Evolutionary conservation across 2,888 invertebrate genomes (phyloP).

Genomic region (Sphecodes monilicornis): DNA sequence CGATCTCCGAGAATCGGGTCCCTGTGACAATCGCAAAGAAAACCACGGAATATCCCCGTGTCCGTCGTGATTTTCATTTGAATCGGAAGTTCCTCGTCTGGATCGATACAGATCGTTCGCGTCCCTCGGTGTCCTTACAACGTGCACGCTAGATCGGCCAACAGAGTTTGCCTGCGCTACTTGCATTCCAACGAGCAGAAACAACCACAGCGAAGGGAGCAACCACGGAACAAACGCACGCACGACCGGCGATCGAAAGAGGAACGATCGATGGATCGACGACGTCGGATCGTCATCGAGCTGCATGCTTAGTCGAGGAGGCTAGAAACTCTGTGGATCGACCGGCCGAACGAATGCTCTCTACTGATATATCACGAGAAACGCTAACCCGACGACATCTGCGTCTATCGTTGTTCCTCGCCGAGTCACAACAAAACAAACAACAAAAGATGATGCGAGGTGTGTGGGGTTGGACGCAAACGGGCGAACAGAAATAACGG

Average conservation of each 20-base stretch:
- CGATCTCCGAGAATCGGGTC: background rate
- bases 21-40: background rate
- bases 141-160: background rate
- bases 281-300: slow-evolving; percentile 32
- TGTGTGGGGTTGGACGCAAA: background rate
- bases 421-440: background rate
- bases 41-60: background rate
- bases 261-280: slow-evolving; percentile 14
- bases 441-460: background rate
- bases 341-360: background rate
- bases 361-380: slow-evolving; percentile 26
- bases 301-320: slow-evolving; percentile 30
- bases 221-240: slow-evolving; percentile 17
- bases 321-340: slow-evolving; percentile 17
- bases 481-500: background rate
- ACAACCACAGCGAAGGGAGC: slow-evolving; percentile 19
- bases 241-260: slow-evolving; percentile 14
- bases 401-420: slow-evolving; percentile 6
- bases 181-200: slow-evolving; percentile 38
- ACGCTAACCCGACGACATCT: slow-evolving; percentile 6
- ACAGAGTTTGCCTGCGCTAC: slow-evolving; percentile 13
- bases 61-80: background rate
- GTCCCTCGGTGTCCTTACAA: background rate
- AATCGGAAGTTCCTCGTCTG: background rate
- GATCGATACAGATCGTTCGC: background rate